phyloP scores from a whole-genome alignment of 2,888 invertebrate genomes.

The Zonitis immaculata region DNA sequence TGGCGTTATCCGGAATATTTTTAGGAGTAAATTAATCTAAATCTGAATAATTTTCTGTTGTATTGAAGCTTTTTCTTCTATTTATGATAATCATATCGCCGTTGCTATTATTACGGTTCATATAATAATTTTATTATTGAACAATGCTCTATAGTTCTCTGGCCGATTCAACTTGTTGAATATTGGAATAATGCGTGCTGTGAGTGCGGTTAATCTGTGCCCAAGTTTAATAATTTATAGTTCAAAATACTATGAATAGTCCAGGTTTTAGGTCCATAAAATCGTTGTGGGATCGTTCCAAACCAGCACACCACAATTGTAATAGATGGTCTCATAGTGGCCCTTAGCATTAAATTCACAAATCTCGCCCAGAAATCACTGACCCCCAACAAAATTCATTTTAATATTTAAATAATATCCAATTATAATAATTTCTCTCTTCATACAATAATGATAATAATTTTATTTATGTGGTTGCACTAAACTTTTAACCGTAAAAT shows the following conservation, averaged over 20 bases:
- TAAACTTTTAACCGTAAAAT: constrained; percentile 7
- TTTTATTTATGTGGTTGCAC: too few species aligned
- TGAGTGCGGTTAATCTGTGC: constrained; percentile 19
- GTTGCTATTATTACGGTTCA: not conserved
- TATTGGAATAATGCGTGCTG: constrained; percentile 20
- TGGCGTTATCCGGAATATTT: constrained; percentile 11
- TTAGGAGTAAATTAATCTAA: constrained; percentile 4
- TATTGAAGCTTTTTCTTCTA: constrained; percentile 4
- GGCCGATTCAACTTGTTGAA: constrained; percentile 19
- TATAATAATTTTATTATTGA: not conserved
- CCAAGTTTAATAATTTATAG: constrained; percentile 19
- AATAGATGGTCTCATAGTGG: constrained; percentile 13
- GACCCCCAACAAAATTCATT: not conserved
- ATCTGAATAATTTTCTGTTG: constrained; percentile 6
- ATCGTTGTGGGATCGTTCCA: constrained; percentile 3
- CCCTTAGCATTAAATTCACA: not conserved
- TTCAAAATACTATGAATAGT: constrained; percentile 9
- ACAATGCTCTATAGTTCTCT: constrained; percentile 12
- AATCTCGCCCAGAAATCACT: not conserved
- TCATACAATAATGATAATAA: too few species aligned
- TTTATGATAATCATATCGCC: not conserved
- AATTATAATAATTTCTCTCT: too few species aligned
- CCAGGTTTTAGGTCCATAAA: constrained; percentile 4
- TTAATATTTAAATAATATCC: too few species aligned
- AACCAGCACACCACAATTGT: constrained; percentile 1